These are phyloP conservation scores for Bhutanitis thaidina DNA, from an alignment of 2,888 invertebrate genomes.

Conservation along the genomic window DNA sequence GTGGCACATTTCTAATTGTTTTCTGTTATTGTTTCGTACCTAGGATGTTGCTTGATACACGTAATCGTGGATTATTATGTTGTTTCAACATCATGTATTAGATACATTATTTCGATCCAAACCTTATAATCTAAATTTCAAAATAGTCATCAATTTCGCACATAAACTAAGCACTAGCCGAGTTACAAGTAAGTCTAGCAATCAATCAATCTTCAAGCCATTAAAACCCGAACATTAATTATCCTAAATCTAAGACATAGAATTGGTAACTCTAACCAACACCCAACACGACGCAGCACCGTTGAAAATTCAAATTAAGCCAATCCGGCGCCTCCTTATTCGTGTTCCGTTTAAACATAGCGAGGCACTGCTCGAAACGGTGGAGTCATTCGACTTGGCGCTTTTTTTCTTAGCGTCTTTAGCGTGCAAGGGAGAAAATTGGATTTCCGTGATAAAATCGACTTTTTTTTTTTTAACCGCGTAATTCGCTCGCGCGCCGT, in stretches of 20 bases:
- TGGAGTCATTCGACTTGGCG: constrained; percentile 77
- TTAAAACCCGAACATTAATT: constrained; percentile 7
- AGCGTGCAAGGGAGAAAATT: constrained; percentile 79
- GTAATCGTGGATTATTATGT: too few relatives aligned
- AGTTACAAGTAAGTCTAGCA: too few relatives aligned
- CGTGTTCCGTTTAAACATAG: constrained; percentile 77
- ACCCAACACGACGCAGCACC: constrained; percentile 57
- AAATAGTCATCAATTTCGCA: too few relatives aligned
- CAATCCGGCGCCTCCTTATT: constrained; percentile 79
- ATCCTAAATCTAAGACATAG: constrained; percentile 9
- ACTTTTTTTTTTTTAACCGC: constrained; percentile 65
- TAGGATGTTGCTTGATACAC: too few relatives aligned
- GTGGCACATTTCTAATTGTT: too few relatives aligned
- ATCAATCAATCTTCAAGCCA: neutral
- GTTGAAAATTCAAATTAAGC: constrained; percentile 79
- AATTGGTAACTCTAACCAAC: constrained; percentile 13
- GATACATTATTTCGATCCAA: too few relatives aligned
- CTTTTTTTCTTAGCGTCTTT: constrained; percentile 76
- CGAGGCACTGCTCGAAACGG: constrained; percentile 73
- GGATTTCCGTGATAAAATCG: constrained; percentile 80
- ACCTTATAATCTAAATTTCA: too few relatives aligned
- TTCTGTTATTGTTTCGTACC: too few relatives aligned
- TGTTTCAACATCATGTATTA: too few relatives aligned
- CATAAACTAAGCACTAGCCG: too few relatives aligned
- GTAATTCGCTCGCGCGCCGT: constrained; percentile 60